Evolutionary conservation across 1,140 invertebrate genomes (phyloP), one percentile per base, ranked within the genome.

Genomic region (Drosophila lini): DNA sequence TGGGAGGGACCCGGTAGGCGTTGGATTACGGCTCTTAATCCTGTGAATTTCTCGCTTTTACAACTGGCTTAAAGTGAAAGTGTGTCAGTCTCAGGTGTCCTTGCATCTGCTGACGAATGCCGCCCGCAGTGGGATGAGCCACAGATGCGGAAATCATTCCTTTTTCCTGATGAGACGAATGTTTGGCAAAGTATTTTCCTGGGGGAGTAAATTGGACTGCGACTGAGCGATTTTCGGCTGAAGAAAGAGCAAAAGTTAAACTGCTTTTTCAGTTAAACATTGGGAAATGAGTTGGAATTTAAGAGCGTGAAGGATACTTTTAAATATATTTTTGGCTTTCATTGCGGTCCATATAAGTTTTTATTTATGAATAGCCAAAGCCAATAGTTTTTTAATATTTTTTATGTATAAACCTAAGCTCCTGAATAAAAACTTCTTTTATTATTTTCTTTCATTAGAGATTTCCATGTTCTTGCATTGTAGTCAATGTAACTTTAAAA

Each of bases 21-120:
- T 73, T 71, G 67, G 53, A 73, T 73, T 73, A 73, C 69, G 69
- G 69, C 65, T 50, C 69, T 73, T 73, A 71, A 71, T 71, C 65
- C 68, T 48, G 65, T 70, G 68, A 71, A 71, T 71, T 71, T 71
- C 68, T 71, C 68, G 68, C 68, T 71, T 71, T 58, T 71, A 70
- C 68, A 71, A 71, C 68, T 71, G 68, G 68, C 65, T 71, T 71
- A 71, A 70, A 71, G 65, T 34, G 68, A 71, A 71, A 71, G 68
- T 71, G 65, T 71, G 68, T 71, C 68, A 71, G 36, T 71, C 68
- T 71, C 68, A 71, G 68, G 68, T 71, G 68, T 70, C 65, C 69
- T 73, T 58, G 68, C 44, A 59, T 71, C 69, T 73, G 65, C 52
- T 58, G 69, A 73, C 55, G 69, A 71, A 48, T 58, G 28, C 52